Evolutionary conservation across 1,140 invertebrate species (phyloP).

Genomic region (Dryas iulia): DNA sequence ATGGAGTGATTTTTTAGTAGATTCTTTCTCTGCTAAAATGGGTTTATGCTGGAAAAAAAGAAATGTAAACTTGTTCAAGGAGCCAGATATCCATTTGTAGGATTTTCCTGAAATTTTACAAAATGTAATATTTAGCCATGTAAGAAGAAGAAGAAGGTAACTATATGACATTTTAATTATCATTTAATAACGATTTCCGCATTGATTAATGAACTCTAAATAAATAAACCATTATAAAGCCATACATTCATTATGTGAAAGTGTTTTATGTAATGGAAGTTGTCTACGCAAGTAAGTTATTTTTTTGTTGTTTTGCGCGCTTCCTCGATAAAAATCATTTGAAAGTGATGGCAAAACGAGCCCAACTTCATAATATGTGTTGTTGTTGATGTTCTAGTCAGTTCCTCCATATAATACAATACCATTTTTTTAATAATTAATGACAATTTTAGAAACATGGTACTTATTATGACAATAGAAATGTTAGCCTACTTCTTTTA

Average conservation of each 20-base stretch:
- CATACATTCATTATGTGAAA: slow-evolving; percentile 33
- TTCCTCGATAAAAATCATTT: slow-evolving; percentile 37
- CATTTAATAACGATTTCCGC: not conserved
- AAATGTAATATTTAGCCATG: too few relatives aligned
- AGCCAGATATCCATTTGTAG: too few relatives aligned
- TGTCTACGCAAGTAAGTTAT: slow-evolving; percentile 29
- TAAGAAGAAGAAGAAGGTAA: too few relatives aligned
- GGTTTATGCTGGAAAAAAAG: too few relatives aligned
- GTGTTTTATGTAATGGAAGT: slow-evolving; percentile 31
- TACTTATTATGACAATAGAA: too few relatives aligned
- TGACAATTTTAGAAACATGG: too few relatives aligned
- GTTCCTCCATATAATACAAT: not conserved
- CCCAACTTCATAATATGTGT: slow-evolving; percentile 2
- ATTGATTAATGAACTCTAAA: not conserved
- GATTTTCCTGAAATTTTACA: too few relatives aligned
- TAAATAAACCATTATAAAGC: not conserved
- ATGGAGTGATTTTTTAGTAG: too few relatives aligned
- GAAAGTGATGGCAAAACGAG: slow-evolving; percentile 23
- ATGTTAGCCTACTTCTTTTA: too few relatives aligned
- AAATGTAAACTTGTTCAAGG: too few relatives aligned
- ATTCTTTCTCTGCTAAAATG: too few relatives aligned
- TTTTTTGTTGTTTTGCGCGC: slow-evolving; percentile 32
- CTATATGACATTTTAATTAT: too few relatives aligned
- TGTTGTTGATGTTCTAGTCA: not conserved
- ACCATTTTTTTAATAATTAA: not conserved